Base-by-base conservation (phyloP, 1,140 invertebrate species). In the Orchestia grillus region DNA sequence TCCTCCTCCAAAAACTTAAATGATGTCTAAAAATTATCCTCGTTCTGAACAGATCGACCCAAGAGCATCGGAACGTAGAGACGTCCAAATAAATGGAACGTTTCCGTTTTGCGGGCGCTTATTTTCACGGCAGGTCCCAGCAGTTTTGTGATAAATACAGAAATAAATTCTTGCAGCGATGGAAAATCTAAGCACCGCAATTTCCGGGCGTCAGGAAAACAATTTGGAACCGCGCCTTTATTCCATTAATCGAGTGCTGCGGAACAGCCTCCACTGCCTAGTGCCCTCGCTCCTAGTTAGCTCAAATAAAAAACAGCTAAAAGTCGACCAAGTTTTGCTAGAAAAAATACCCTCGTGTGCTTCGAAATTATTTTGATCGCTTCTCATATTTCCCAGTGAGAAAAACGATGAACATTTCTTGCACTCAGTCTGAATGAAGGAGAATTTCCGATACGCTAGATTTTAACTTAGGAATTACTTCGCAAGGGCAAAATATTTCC, bases 191-290 rank as follows among this genome's bases (percentile, higher is more conserved):
- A 94, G 44, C 92, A 45, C 43, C 43, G 92, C 92, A 94, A 94
- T 94, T 94, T 94, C 92, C 92, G 36, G 44, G 44, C 92, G 92
- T 94, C 92, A 45, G 92, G 44, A 94, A 94, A 94, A 47, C 92
- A 94, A 94, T 94, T 94, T 94, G 40, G 92, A 94, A 44, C 92
- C 44, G 36, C 43, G 92, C 88, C 92, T 94, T 45, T 94, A 47
- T 94, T 94, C 92, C 92, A 94, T 94, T 94, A 94, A 94, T 94
- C 92, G 44, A 94, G 15, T 77, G 62, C 62, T 77, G 62, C 92
- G 44, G 88, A 11, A 41, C 41, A 90, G 41, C 88, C 88, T 28
- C 4, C 41, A 8, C 88, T 36, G 43, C 15, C 3, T 8, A 41
- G 15, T 41, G 88, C 88, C 88, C 15, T 0, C 41, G 41, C 88